Conservation (phyloP, 2,888 invertebrate genomes). For the Morpho achilles region DNA sequence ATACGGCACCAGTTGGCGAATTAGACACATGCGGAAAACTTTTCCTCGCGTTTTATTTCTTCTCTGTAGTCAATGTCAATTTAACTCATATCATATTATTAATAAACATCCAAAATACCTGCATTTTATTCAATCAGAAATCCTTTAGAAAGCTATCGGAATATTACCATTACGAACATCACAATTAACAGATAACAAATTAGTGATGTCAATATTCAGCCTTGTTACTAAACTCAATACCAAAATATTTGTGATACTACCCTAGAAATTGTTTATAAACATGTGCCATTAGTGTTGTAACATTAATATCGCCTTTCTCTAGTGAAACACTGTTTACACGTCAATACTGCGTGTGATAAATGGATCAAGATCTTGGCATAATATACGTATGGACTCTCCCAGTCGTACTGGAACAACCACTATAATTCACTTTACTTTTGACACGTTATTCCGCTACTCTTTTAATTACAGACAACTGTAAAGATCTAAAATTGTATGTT, state of each 20-base stretch:
- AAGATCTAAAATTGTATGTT: neutral
- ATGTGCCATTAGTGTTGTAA: conserved; percentile 10
- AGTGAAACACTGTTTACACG: conserved; percentile 38
- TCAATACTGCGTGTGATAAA: conserved; percentile 29
- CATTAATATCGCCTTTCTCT: conserved; percentile 40
- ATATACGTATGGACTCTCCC: conserved; percentile 6
- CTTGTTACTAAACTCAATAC: neutral
- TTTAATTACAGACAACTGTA: neutral
- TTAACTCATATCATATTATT: no score
- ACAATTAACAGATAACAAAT: no score
- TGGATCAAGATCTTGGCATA: conserved; percentile 10
- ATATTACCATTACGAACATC: no score
- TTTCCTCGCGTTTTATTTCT: no score
- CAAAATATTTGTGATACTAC: neutral
- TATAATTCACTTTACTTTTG: conserved; percentile 5
- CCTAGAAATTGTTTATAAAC: conserved; percentile 9
- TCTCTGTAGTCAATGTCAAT: no score
- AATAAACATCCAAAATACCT: no score
- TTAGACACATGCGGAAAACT: no score
- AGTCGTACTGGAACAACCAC: conserved; percentile 4
- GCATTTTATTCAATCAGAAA: no score
- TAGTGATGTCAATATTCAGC: no score
- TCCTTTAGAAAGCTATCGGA: neutral
- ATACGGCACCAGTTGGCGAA: no score
- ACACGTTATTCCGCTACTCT: conserved; percentile 3